Evolutionary conservation across 2,113 vertebrate genomes (phyloP).

Genomic region (Hippocampus zosterae): DNA sequence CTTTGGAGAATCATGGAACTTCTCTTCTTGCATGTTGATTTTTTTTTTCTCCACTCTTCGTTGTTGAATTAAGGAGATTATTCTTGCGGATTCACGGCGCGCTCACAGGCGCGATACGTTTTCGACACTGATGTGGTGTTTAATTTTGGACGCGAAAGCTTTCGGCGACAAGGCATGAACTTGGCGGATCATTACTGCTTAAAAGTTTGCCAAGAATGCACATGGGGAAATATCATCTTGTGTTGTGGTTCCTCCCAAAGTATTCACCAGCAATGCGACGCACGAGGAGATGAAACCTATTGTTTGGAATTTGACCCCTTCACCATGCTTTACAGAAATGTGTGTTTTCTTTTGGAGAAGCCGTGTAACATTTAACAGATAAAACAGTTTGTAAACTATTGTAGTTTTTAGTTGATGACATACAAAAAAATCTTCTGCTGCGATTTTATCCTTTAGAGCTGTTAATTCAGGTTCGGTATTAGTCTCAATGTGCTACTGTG

Average conservation of each 20-base stretch:
- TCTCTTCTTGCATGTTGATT: slow-evolving; percentile 29
- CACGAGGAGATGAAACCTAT: slow-evolving; percentile 58
- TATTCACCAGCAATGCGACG: slow-evolving; percentile 74
- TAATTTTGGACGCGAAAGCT: slow-evolving; percentile 47
- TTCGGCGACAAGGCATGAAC: slow-evolving; percentile 57
- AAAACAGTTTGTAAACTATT: slow-evolving; percentile 66
- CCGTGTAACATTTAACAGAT: slow-evolving; percentile 61
- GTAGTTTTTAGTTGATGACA: slow-evolving; percentile 45
- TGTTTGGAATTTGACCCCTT: slow-evolving; percentile 48
- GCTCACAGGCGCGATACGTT: slow-evolving; percentile 42
- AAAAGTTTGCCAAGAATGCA: slow-evolving; percentile 60
- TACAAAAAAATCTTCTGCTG: slow-evolving; percentile 47
- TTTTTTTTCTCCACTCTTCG: slow-evolving; percentile 4
- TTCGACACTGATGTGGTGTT: slow-evolving; percentile 41
- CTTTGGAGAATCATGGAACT: slow-evolving; percentile 9
- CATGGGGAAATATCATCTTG: slow-evolving; percentile 66
- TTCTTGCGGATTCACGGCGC: slow-evolving; percentile 34
- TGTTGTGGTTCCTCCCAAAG: slow-evolving; percentile 67
- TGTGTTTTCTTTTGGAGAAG: slow-evolving; percentile 27
- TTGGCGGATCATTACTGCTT: slow-evolving; percentile 63
- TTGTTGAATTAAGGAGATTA: slow-evolving; percentile 27
- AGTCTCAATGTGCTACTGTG: slow-evolving; percentile 85
- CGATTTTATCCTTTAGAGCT: slow-evolving; percentile 64
- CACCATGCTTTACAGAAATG: slow-evolving; percentile 34
- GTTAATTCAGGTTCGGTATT: slow-evolving; percentile 89